phyloP scores from a whole-genome alignment of 2,113 vertebrate genomes.

The Oenanthe oenanthe region DNA sequence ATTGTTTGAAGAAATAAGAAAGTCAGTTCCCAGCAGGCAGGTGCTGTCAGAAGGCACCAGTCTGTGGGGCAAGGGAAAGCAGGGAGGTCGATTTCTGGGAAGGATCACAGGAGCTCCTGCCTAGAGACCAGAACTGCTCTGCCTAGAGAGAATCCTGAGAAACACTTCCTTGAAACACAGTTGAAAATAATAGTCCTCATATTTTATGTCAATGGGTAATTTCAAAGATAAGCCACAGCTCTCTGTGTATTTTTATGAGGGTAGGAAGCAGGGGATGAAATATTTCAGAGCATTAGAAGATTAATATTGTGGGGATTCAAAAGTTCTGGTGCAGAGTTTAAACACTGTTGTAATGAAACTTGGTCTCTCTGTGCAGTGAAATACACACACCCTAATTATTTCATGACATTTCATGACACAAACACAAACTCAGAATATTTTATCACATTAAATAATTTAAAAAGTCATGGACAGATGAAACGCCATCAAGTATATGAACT shows the following conservation, averaged over 20 bases:
- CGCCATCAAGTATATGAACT: background rate
- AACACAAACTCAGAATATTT: background rate
- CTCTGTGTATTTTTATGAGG: conserved; percentile 44
- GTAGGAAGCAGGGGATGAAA: conserved; percentile 22
- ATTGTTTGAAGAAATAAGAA: background rate
- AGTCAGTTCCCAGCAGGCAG: background rate
- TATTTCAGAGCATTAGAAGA: conserved; percentile 24
- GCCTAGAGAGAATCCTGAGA: background rate
- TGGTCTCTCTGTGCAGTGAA: background rate
- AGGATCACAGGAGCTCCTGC: background rate
- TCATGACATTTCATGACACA: background rate
- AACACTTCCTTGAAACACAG: conserved; percentile 50
- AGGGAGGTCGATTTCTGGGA: background rate
- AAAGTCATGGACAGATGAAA: background rate
- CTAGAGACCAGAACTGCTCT: background rate
- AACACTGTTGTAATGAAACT: background rate
- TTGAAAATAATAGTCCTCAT: conserved; percentile 36
- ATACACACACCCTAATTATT: background rate
- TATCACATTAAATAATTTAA: background rate
- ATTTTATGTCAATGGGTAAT: conserved; percentile 62
- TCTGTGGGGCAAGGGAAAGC: background rate
- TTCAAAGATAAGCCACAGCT: conserved; percentile 51
- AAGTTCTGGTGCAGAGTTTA: background rate
- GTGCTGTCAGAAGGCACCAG: background rate
- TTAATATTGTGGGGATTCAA: background rate